Evolutionary conservation across 2,888 invertebrate genomes (phyloP).

Genomic region (Mylabris sibirica): DNA sequence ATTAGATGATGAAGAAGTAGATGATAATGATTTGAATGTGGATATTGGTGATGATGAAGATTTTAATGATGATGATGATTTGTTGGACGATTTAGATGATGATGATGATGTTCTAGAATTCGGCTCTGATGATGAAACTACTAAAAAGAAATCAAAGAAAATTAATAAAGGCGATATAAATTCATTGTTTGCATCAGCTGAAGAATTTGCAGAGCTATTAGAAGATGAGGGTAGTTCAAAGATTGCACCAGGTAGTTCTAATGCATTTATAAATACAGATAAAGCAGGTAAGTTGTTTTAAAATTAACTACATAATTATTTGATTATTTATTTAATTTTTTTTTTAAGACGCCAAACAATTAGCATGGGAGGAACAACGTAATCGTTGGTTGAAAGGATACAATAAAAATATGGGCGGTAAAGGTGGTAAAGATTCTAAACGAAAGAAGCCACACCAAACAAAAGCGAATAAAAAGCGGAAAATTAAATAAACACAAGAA

Average conservation of each 20-base stretch:
- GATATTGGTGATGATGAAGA: slow-evolving; percentile 25
- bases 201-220: slow-evolving; percentile 86
- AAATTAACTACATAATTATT: background rate
- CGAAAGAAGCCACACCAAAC: slow-evolving; percentile 19
- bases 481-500: background rate
- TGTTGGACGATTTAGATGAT: slow-evolving; percentile 56
- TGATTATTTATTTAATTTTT: slow-evolving; percentile 19
- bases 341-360: slow-evolving; percentile 69
- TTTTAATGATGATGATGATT: slow-evolving; percentile 50
- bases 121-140: slow-evolving; percentile 36
- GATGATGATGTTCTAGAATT: slow-evolving; percentile 60
- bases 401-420: slow-evolving; percentile 56
- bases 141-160: slow-evolving; percentile 42
- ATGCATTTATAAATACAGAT: slow-evolving; percentile 76
- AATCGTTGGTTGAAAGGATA: slow-evolving; percentile 70
- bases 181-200: slow-evolving; percentile 82
- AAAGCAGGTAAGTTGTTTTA: slow-evolving; percentile 69
- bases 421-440: slow-evolving; percentile 24
- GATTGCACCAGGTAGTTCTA: slow-evolving; percentile 69
- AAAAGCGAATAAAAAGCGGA: background rate
- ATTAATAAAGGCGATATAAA: slow-evolving; percentile 62
- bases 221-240: slow-evolving; percentile 79
- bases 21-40: slow-evolving; percentile 62
- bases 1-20: slow-evolving; percentile 48
- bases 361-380: slow-evolving; percentile 83